A percentile compares a stretch with the other conserved stretches of the same genome.
phyloP scores from a whole-genome alignment of 2,797 vertebrate genomes.

The Amblyraja radiata region DNA sequence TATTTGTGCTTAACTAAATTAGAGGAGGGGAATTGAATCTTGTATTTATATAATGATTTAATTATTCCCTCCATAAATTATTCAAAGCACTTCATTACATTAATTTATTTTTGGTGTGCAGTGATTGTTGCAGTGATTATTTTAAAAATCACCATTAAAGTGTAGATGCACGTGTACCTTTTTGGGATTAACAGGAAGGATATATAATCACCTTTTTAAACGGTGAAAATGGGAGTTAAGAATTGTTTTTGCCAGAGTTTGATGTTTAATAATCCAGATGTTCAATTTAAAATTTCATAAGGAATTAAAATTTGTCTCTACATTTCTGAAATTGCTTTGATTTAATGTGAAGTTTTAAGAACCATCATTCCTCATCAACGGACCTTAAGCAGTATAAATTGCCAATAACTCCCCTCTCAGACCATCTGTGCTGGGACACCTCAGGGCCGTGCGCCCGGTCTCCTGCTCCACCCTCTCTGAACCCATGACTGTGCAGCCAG shows the following conservation, averaged over 20 bases:
- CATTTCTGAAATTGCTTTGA: not conserved
- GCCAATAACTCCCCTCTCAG: too few relatives aligned
- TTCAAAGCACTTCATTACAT: not conserved
- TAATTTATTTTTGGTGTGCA: not conserved
- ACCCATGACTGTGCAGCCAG: too few relatives aligned
- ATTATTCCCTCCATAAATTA: not conserved
- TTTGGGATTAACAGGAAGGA: conserved; percentile 14
- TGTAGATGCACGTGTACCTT: not conserved
- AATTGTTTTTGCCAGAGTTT: not conserved
- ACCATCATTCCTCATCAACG: too few relatives aligned
- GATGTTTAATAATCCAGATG: conserved; percentile 18
- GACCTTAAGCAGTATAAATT: too few relatives aligned
- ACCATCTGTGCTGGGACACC: too few relatives aligned
- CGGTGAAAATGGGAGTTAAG: not conserved
- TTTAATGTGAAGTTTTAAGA: not conserved
- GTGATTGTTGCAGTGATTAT: not conserved
- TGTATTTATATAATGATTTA: not conserved
- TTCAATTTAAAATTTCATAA: not conserved
- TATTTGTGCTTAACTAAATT: not conserved
- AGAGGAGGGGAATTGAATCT: not conserved
- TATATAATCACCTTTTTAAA: not conserved
- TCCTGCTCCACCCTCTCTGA: too few relatives aligned
- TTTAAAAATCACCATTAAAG: not conserved
- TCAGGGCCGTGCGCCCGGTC: too few relatives aligned
- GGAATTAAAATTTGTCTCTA: not conserved